Evolutionary conservation across 2,113 vertebrate species (phyloP), one percentile per base, ranked within the genome.

Genomic region (Struthidea cinerea): DNA sequence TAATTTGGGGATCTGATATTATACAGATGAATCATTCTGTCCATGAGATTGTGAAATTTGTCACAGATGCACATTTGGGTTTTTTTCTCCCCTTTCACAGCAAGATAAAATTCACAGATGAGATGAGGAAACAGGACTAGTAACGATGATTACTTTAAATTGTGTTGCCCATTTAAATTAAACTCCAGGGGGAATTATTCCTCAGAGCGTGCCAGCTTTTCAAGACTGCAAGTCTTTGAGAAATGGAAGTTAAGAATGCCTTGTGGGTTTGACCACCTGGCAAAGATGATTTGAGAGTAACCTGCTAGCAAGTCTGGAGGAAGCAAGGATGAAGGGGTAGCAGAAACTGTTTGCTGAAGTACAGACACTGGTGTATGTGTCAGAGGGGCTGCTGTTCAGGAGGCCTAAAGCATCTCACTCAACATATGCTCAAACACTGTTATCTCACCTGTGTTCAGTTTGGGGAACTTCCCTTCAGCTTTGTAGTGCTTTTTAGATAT

Each of bases 11-110:
- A 83, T 76, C 78, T 96, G 88, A 37, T 94, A 50, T 28, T 71
- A 33, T 24, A 37, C 30, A 85, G 49, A 79, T 95, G 87, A 96
- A 84, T 95, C 90, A 90, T 90, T 88, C 78, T 69, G 50, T 57
- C 82, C 1, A 0, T 52, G 67, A 91, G 57, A 94, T 64, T 89
- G 70, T 91, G 57, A 87, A 82, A 79, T 85, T 64, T 26, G 70
- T 90, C 84, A 82, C 44, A 59, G 81, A 85, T 64, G 59, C 35
- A 11, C 26, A 7, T 68, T 63, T 0, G 2, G 10, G 6, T 3
- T 42, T 82, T 75, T 56, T 79, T 13, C 17, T 41, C 5, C 42
- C 13, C 14, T 78, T 94, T 78, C 50, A 57, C 39, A 63, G 53
- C 0, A 2, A 77, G 44, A 73, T 65, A 33, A 83, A 94, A 77